Conservation (phyloP, 2,888 invertebrate genomes). For the Rutpela maculata region DNA sequence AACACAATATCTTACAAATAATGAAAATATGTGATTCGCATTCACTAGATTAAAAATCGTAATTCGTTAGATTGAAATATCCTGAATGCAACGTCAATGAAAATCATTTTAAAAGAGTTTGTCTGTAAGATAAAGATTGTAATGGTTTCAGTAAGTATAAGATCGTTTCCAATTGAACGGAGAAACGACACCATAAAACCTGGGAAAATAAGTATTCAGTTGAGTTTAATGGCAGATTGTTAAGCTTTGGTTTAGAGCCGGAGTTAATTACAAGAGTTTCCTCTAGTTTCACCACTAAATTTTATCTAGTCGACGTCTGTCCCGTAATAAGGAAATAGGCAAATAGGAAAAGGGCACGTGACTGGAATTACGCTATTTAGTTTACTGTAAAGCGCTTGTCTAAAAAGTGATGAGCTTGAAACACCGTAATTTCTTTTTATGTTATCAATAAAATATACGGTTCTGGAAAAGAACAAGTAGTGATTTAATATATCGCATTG, state of each 20-base stretch:
- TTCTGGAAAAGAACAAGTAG: background rate
- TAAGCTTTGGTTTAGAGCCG: constrained; percentile 65
- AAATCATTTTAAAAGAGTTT: constrained; percentile 35
- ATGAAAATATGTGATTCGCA: too few relatives aligned
- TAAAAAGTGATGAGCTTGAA: background rate
- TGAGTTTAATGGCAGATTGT: constrained; percentile 66
- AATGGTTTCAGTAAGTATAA: constrained; percentile 47
- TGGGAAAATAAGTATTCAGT: constrained; percentile 63
- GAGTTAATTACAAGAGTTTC: constrained; percentile 62
- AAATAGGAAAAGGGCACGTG: constrained; percentile 46
- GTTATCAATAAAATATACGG: background rate
- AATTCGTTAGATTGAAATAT: constrained; percentile 3
- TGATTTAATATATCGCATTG: too few relatives aligned
- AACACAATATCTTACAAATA: too few relatives aligned
- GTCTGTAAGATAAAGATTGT: constrained; percentile 36
- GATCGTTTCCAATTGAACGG: constrained; percentile 61
- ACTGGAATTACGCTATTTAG: constrained; percentile 41
- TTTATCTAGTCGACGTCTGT: constrained; percentile 53
- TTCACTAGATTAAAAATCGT: background rate
- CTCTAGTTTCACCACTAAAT: constrained; percentile 54
- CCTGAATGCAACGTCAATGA: constrained; percentile 3
- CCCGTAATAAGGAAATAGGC: constrained; percentile 49
- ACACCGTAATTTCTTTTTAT: constrained; percentile 8
- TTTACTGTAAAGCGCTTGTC: constrained; percentile 3
- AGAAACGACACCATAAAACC: constrained; percentile 64